A percentile compares a stretch with the other conserved stretches of the same genome.
phyloP scores from a whole-genome alignment of 1,140 invertebrate species.

The Coptotermes formosanus region DNA sequence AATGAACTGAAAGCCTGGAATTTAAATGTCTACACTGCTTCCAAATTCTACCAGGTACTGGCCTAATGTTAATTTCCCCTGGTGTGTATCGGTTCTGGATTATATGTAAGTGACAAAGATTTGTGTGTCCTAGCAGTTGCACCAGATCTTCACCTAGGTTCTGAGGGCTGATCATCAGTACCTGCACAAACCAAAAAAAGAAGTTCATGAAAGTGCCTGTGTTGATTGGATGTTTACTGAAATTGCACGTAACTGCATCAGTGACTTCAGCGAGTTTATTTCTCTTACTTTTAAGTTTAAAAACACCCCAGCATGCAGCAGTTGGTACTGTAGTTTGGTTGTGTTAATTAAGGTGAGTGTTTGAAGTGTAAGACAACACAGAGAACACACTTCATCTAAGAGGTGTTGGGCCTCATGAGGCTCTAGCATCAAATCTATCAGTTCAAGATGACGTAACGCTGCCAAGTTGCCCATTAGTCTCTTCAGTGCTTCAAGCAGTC shows the following conservation, averaged over 20 bases:
- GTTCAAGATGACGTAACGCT: slow-evolving; percentile 62
- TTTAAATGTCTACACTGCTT: slow-evolving; percentile 42
- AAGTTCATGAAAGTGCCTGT: no score
- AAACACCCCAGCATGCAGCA: slow-evolving; percentile 76
- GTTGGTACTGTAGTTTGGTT: slow-evolving; percentile 68
- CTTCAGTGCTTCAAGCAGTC: slow-evolving; percentile 66
- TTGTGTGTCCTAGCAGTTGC: slow-evolving; percentile 64
- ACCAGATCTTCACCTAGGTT: slow-evolving; percentile 77
- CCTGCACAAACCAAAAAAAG: slow-evolving; percentile 44
- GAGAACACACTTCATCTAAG: slow-evolving; percentile 70
- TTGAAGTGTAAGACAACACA: slow-evolving; percentile 62
- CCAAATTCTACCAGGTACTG: slow-evolving; percentile 45
- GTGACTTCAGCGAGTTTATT: background rate
- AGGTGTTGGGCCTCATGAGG: slow-evolving; percentile 65
- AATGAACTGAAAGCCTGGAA: slow-evolving; percentile 47
- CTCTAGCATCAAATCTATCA: slow-evolving; percentile 77
- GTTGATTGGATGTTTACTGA: background rate
- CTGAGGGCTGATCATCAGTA: slow-evolving; percentile 74
- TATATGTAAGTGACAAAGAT: slow-evolving; percentile 70
- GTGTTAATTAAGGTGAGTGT: slow-evolving; percentile 72
- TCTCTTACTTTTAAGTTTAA: slow-evolving; percentile 60
- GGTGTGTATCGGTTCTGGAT: slow-evolving; percentile 74
- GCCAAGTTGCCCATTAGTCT: slow-evolving; percentile 67
- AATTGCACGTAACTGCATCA: background rate
- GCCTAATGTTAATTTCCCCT: slow-evolving; percentile 36